Evolutionary conservation across 2,888 invertebrate genomes (phyloP), one percentile per base, ranked within the genome.

Genomic region (Eudemis profundana): DNA sequence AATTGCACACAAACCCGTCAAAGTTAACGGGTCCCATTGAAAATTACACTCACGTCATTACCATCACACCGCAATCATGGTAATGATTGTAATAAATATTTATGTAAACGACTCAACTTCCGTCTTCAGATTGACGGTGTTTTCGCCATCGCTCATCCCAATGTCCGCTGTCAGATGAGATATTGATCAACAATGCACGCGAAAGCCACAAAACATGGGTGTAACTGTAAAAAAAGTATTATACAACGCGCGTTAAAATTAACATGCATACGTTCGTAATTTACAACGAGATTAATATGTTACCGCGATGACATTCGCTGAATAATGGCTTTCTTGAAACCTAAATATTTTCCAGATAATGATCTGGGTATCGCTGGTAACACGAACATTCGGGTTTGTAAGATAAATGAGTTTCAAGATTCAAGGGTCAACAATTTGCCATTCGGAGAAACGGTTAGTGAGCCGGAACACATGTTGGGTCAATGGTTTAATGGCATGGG

Each of bases 361-460:
- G 59, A 73, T 73, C 73, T 74, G 72, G 64, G 72, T 53, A 53
- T 54, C 68, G 74, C 68, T 68, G 80, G 83, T 79, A 82, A 74
- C 75, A 74, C 72, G 72, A 74, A 77, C 77, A 73, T 27, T 57
- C 44, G 68, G 74, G 73, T 76, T 74, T 66, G 68, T 50, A 80
- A 79, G 83, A 87, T 77, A 79, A 82, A 86, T 81, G 77, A 70
- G 70, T 73, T 73, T 73, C 65, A 73, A 74, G 69, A 71, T 67
- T 73, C 69, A 65, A 73, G 75, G 77, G 78, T 81, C 78, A 78
- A 74, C 72, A 66, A 70, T 72, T 68, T 69, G 74, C 72, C 70
- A 72, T 84, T 84, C 82, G 61, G 33, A 73, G 82, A 82, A 80
- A 61, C 56, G 40, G 42, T 19, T 57, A 47, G 27, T 57, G 62